Evolutionary conservation across 1,140 invertebrate genomes (phyloP).

Genomic region (Aphelenchoides besseyi): DNA sequence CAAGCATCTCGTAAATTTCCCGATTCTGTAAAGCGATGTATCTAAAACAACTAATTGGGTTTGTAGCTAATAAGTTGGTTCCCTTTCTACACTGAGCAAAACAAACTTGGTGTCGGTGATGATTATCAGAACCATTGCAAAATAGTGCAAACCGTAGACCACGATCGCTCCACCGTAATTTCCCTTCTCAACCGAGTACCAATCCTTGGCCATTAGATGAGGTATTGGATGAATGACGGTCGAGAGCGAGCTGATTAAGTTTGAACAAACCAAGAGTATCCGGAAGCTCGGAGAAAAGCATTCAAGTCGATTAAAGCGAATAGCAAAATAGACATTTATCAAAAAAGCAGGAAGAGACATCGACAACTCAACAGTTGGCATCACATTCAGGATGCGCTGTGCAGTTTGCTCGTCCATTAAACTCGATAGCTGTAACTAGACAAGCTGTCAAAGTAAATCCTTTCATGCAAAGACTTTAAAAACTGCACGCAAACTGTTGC

Average conservation of each 20-base stretch:
- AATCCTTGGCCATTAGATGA: background rate
- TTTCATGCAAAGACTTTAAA: too few species aligned
- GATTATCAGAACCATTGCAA: background rate
- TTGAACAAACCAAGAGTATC: background rate
- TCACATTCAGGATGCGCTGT: background rate
- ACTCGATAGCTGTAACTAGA: too few species aligned
- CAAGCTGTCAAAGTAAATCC: too few species aligned
- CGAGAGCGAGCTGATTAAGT: background rate
- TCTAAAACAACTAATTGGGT: constrained; percentile 1
- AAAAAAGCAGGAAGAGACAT: background rate
- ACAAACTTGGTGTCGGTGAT: background rate
- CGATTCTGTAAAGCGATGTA: background rate
- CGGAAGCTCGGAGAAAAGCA: background rate
- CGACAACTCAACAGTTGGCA: background rate
- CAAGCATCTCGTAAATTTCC: background rate
- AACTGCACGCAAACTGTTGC: too few species aligned
- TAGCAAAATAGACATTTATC: background rate
- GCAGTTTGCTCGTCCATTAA: background rate
- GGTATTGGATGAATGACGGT: background rate
- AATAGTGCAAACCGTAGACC: background rate
- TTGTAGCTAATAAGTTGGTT: background rate
- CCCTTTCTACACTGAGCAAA: background rate
- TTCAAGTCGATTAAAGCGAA: background rate
- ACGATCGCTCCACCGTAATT: background rate
- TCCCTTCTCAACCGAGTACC: background rate